These are phyloP conservation scores for Lasioglossum villosulum DNA, from an alignment of 2,888 invertebrate genomes.

Conservation along the genomic window DNA sequence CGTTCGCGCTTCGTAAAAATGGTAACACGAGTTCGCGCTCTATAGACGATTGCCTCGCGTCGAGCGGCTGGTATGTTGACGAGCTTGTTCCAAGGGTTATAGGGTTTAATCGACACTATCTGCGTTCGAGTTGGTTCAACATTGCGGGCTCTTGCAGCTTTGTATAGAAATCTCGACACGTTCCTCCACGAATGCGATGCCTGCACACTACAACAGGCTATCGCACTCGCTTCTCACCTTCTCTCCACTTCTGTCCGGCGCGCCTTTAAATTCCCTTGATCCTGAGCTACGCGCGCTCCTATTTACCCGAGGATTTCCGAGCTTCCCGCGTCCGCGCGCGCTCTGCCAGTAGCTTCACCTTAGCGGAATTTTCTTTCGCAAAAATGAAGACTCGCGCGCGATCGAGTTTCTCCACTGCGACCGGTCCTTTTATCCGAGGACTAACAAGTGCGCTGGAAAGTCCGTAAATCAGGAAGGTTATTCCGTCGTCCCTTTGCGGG, in stretches of 20 bases:
- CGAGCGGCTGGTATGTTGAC: not conserved
- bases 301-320: constrained; percentile 20
- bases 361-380: not conserved
- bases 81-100: not conserved
- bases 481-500: constrained; percentile 34
- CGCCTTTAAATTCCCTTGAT: constrained; percentile 33
- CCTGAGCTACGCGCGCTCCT: constrained; percentile 20
- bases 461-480: constrained; percentile 36
- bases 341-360: not conserved
- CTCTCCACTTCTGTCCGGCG: constrained; percentile 11
- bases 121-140: not conserved
- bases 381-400: not conserved
- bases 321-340: not conserved
- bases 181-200: not conserved
- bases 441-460: not conserved
- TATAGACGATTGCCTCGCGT: constrained; percentile 12
- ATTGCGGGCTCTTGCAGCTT: not conserved
- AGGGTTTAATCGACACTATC: not conserved
- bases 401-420: not conserved
- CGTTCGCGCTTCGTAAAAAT: not conserved
- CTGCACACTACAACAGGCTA: not conserved
- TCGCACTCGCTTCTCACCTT: constrained; percentile 10
- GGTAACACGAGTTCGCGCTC: not conserved
- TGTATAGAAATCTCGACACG: not conserved
- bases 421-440: not conserved